Percentiles rank a stretch among this genome's conserved stretches.
phyloP scores from a whole-genome alignment of 2,888 invertebrate species.

The Paralinhomoeus sp. region DNA sequence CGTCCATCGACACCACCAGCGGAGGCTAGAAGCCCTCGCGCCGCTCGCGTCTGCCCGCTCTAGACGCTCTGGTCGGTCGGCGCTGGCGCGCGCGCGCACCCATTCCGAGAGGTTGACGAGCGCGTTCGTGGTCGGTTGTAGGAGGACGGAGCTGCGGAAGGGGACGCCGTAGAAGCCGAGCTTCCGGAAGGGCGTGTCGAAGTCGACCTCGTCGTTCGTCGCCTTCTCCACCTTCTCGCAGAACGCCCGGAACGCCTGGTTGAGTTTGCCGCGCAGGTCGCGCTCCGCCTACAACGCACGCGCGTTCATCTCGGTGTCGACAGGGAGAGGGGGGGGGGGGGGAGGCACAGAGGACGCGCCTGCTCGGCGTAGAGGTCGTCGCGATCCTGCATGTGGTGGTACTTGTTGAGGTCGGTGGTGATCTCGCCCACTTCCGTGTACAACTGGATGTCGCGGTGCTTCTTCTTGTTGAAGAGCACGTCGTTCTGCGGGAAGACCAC shows the following conservation, averaged over 20 bases:
- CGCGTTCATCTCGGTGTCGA: too few species aligned
- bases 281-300: constrained; percentile 46
- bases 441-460: constrained; percentile 94
- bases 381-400: constrained; percentile 99
- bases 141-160: constrained; percentile 70
- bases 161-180: constrained; percentile 94
- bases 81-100: constrained; percentile 34
- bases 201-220: constrained; percentile 47
- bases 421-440: constrained; percentile 99
- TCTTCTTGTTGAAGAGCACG: constrained; percentile 98
- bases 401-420: constrained; percentile 94
- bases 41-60: too few species aligned
- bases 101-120: constrained; percentile 90
- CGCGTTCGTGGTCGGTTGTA: constrained; percentile 87
- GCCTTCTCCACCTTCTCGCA: constrained; percentile 72
- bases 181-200: constrained; percentile 93
- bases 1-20: constrained; percentile 88
- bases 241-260: constrained; percentile 91
- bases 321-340: too few species aligned
- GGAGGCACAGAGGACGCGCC: too few species aligned
- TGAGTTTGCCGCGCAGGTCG: constrained; percentile 80
- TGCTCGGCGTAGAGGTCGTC: constrained; percentile 97
- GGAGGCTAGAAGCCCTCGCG: too few species aligned
- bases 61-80: too few species aligned
- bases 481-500: constrained; percentile 44